Evolutionary conservation across 1,140 invertebrate genomes (phyloP), one percentile per base, ranked within the genome.

Genomic region (Zaprionus camerounensis): DNA sequence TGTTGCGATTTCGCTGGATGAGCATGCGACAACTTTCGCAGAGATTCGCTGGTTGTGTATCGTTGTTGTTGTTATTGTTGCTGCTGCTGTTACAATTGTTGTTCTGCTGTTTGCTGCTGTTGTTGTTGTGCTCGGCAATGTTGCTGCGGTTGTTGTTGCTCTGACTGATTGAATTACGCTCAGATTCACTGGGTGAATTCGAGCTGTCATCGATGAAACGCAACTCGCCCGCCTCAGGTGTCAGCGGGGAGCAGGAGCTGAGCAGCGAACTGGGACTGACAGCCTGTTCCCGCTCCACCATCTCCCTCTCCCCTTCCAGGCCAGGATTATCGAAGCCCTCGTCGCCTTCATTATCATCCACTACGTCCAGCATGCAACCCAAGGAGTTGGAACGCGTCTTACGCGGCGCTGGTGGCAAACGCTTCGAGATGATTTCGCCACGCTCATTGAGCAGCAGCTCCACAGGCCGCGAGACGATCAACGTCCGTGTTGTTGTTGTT

Each of bases 151-250:
- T 70, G 11, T 46, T 63, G 51, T 62, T 64, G 46, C 59, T 59
- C n/a, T 75, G 71, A 36, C 69, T 82, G 44, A 80, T 49, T 36
- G 86, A 79, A 59, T 85, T 91, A 28, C 90, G 78, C 56, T 91
- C 91, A 38, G 77, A 86, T 75, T 92, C 88, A 46, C 84, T 92
- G 31, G 87, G 91, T 31, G 80, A 91, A 57, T 87, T 90, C 41
- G 87, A 92, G 53, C 82, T 91, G 56, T 92, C 91, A 61, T 92
- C 91, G 34, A 92, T 92, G 71, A 90, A 92, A 59, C 82, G 86
- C 31, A 92, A 73, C 26, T 92, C 91, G 2, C 65, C 64, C n/a
- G 66, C 65, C 24, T 82, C 80, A 13, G 77, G 75, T 62, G 75
- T 82, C 74, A 81, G 56, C 28, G 82, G 77, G 1, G 77, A 88